Evolutionary conservation across 2,888 invertebrate species (phyloP).

Genomic region (Diplazon laetatorius): DNA sequence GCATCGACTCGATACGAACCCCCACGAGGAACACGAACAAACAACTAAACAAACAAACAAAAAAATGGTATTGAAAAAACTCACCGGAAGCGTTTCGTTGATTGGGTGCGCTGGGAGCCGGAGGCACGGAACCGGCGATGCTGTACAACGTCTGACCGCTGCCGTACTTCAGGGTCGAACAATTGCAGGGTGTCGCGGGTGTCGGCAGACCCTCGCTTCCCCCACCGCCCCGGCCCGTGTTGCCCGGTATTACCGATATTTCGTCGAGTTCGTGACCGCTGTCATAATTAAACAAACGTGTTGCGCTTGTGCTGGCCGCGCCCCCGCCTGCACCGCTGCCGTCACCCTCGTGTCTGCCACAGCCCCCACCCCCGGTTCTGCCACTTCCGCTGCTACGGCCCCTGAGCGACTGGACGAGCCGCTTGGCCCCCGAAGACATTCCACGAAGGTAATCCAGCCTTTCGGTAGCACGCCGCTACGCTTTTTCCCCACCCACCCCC

Average conservation of each 20-base stretch:
- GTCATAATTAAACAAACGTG: constrained; percentile 80
- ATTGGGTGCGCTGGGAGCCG: constrained; percentile 76
- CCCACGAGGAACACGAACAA: too few relatives aligned
- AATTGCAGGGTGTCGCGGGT: constrained; percentile 82
- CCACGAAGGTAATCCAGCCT: constrained; percentile 82
- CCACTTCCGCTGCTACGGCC: constrained; percentile 77
- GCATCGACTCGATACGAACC: too few relatives aligned
- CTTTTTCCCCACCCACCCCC: constrained; percentile 51
- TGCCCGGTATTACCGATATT: constrained; percentile 83
- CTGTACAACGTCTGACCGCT: constrained; percentile 82
- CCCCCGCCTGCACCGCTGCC: constrained; percentile 74
- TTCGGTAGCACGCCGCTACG: constrained; percentile 69
- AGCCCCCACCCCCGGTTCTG: constrained; percentile 68
- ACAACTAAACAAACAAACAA: too few relatives aligned
- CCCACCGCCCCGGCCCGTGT: constrained; percentile 42
- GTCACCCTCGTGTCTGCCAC: constrained; percentile 71
- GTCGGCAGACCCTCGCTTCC: constrained; percentile 78
- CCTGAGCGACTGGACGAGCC: constrained; percentile 82
- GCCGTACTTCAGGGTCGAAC: constrained; percentile 81
- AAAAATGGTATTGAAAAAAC: constrained; percentile 61
- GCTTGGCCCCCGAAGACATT: constrained; percentile 82
- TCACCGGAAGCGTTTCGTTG: constrained; percentile 76
- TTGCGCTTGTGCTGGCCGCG: constrained; percentile 79
- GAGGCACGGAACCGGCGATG: constrained; percentile 80
- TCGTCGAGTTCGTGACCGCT: constrained; percentile 83